A percentile compares a stretch with the other conserved stretches of the same genome.
phyloP scores from a whole-genome alignment of 1,140 invertebrate species.

The Bombyx mandarina region DNA sequence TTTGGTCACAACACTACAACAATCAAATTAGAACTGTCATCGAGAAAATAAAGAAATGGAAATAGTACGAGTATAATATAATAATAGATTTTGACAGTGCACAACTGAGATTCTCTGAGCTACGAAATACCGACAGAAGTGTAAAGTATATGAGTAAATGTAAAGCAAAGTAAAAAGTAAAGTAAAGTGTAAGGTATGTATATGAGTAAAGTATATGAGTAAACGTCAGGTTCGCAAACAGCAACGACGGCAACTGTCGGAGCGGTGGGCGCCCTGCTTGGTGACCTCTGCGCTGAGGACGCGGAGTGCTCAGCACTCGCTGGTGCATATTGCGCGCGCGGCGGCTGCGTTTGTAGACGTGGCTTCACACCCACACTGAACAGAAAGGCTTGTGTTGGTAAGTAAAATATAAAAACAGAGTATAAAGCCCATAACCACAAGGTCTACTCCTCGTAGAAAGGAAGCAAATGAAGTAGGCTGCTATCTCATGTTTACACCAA shows the following conservation, averaged over 20 bases:
- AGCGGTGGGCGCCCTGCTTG: conserved; percentile 79
- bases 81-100: no score
- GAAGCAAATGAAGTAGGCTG: no score
- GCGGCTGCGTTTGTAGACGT: conserved; percentile 80
- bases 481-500: no score
- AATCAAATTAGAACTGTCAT: no score
- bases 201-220: not conserved
- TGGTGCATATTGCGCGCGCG: conserved; percentile 78
- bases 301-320: conserved; percentile 79
- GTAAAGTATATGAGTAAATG: not conserved
- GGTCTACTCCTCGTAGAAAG: no score
- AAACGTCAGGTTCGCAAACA: conserved; percentile 18
- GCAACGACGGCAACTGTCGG: conserved; percentile 77
- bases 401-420: conserved; percentile 24
- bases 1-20: no score
- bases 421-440: not conserved
- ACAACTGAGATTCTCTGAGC: no score
- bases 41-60: no score
- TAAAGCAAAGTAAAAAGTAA: no score
- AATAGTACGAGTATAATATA: no score
- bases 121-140: no score
- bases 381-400: conserved; percentile 80
- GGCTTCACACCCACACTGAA: conserved; percentile 78
- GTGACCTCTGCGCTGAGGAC: conserved; percentile 82
- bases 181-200: no score